These are phyloP conservation scores for Sisyra nigra DNA, from an alignment of 2,888 invertebrate species.

Conservation along the genomic window DNA sequence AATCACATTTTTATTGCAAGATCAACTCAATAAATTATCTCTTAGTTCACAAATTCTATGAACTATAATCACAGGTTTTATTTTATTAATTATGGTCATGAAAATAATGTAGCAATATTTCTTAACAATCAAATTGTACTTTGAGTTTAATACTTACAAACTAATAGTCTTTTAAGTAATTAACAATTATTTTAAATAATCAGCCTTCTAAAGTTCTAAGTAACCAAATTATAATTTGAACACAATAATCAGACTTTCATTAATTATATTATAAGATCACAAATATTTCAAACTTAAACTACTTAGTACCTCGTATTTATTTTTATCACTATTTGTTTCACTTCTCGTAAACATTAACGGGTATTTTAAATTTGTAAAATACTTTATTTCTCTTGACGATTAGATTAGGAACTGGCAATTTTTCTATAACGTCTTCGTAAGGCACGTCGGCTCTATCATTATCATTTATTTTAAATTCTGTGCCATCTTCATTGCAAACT, in stretches of 20 bases:
- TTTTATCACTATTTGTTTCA: background rate
- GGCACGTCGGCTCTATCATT: constrained; percentile 14
- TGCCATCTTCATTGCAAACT: constrained; percentile 12
- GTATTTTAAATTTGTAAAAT: constrained; percentile 4
- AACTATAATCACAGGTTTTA: background rate
- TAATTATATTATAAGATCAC: background rate
- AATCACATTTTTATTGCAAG: background rate
- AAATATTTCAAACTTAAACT: background rate
- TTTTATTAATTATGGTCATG: background rate
- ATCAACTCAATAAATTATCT: background rate
- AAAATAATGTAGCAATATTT: background rate
- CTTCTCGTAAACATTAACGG: no score
- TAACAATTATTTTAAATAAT: background rate
- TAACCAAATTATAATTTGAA: background rate
- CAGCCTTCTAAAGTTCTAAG: background rate
- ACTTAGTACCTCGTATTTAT: background rate
- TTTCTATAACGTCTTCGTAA: constrained; percentile 13
- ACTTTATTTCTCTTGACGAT: constrained; percentile 12
- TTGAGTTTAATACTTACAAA: background rate
- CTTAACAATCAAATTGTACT: background rate
- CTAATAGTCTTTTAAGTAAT: background rate
- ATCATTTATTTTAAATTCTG: constrained; percentile 14
- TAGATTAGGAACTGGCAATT: constrained; percentile 12
- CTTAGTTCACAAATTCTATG: background rate
- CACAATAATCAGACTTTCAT: background rate